phyloP scores from a whole-genome alignment of 2,888 invertebrate species.

The Boloria euphrosyne region DNA sequence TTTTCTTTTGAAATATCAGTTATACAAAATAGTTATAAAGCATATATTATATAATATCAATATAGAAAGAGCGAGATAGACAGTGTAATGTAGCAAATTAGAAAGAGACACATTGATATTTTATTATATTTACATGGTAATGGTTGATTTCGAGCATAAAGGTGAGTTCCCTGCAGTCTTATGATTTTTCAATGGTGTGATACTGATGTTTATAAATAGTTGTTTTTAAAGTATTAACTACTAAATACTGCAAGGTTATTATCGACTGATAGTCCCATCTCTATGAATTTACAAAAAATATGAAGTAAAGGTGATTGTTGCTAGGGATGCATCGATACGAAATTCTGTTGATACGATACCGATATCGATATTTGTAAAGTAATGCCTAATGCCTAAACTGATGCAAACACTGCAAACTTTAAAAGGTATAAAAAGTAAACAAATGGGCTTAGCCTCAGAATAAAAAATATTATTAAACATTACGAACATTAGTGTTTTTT shows the following conservation, averaged over 20 bases:
- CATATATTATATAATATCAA: not conserved
- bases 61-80: not conserved
- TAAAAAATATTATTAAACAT: too few relatives aligned
- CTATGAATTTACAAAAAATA: not conserved
- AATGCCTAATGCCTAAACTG: too few relatives aligned
- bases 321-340: too few relatives aligned
- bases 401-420: too few relatives aligned
- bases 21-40: not conserved
- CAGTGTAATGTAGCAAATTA: not conserved
- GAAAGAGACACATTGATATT: conserved; percentile 2
- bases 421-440: too few relatives aligned
- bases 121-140: conserved; percentile 8
- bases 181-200: conserved; percentile 26
- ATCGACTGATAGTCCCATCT: conserved; percentile 6
- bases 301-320: not conserved
- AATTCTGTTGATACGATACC: too few relatives aligned
- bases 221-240: conserved; percentile 3
- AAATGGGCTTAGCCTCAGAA: too few relatives aligned
- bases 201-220: conserved; percentile 18
- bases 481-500: too few relatives aligned
- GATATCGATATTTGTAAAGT: too few relatives aligned
- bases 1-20: not conserved
- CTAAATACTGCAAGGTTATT: conserved; percentile 11
- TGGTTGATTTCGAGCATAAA: conserved; percentile 13
- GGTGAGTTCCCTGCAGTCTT: conserved; percentile 23